Evolutionary conservation across 2,797 vertebrate species (phyloP).

Genomic region (Syndactyla subalaris): DNA sequence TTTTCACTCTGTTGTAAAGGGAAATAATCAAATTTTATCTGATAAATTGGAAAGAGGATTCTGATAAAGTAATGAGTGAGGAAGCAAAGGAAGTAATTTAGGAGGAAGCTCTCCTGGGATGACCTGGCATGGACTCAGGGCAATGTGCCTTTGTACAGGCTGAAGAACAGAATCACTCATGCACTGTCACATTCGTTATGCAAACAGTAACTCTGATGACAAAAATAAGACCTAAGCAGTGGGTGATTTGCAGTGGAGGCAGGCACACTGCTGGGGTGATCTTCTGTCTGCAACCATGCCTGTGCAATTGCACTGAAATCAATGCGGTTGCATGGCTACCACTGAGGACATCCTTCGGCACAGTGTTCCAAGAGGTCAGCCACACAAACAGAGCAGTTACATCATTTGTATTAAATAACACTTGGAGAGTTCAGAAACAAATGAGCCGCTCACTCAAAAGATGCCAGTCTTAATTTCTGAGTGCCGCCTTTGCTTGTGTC

Average conservation of each 20-base stretch:
- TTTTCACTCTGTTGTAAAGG: neutral
- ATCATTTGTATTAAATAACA: neutral
- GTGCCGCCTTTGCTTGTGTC: neutral
- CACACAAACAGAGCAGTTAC: conserved; percentile 9
- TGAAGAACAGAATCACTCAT: neutral
- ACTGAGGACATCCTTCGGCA: neutral
- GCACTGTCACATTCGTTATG: neutral
- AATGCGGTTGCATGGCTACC: neutral
- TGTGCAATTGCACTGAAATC: neutral
- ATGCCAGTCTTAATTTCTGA: neutral
- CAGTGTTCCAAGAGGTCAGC: neutral
- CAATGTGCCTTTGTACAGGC: neutral
- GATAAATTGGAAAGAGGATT: neutral
- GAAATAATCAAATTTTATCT: neutral
- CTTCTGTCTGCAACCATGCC: neutral
- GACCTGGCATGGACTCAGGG: neutral
- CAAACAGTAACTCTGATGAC: neutral
- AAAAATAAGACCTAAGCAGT: neutral
- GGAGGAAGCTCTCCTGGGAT: neutral
- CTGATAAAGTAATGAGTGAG: neutral
- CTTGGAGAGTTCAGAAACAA: neutral
- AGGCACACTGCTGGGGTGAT: rapidly evolving
- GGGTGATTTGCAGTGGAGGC: neutral
- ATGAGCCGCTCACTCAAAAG: neutral
- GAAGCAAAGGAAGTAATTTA: neutral